Evolutionary conservation across 2,888 invertebrate species (phyloP), one percentile per base, ranked within the genome.

Genomic region (Leptothorax acervorum): DNA sequence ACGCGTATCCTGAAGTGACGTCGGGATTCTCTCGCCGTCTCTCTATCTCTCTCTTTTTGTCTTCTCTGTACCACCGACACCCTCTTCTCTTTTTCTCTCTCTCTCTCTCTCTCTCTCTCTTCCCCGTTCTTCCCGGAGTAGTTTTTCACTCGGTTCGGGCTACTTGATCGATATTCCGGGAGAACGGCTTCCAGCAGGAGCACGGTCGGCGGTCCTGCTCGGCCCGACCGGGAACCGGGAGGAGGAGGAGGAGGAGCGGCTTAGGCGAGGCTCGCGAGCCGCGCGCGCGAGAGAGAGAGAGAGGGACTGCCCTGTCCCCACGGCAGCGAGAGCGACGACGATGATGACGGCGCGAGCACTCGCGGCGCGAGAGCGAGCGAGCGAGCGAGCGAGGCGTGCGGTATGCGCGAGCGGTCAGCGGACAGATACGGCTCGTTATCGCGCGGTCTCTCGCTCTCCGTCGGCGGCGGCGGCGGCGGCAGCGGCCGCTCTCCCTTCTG

Each of bases 81-180:
- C 39, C 39, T 63, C 9, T 31, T 42, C 39, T 63, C 9, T 31
- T 42, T 23, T 12, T 15, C 18, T 79, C 31, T 28, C 6, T 35
- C 28, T 63, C 15, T 65, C 15, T 75, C 63, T 48, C 35, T 42
- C n/a, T 65, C 23, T 48, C 66, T 76, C 39, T 23, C 48, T 8
- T 45, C 55, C 53, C 31, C 53, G 79, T 48, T 73, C 57, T 57
- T 45, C 65, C 35, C 15, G 35, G 42, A 65, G 42, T 78, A 55
- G 12, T 48, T 79, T 66, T 65, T 75, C 63, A 45, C 60, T 23
- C 65, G 48, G 60, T 68, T 71, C 57, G 53, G 84, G 84, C 88
- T 93, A 92, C 92, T 93, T 93, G 92, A 93, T 93, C 92, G 92
- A 93, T 93, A 93, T 89, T 92, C 90, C 85, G 74, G 65, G 65